phyloP scores from a whole-genome alignment of 2,113 vertebrate species.

The Notiomystis cincta region DNA sequence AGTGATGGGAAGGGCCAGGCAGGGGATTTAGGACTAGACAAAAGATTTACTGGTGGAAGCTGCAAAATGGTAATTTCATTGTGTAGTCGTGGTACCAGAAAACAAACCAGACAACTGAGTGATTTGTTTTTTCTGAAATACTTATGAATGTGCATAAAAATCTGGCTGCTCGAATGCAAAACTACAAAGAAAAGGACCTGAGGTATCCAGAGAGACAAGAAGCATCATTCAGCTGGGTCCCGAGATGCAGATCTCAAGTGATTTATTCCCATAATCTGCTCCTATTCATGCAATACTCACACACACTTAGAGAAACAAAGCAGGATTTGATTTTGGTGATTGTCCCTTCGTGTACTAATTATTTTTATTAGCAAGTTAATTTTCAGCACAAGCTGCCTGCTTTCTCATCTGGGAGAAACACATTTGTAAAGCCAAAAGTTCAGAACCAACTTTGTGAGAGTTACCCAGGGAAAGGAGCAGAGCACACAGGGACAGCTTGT shows the following conservation, averaged over 20 bases:
- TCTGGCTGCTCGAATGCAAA: background rate
- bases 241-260: background rate
- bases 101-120: background rate
- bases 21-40: background rate
- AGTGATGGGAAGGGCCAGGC: background rate
- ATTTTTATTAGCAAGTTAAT: slow-evolving; percentile 15
- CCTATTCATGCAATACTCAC: background rate
- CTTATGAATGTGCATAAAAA: background rate
- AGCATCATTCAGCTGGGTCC: background rate
- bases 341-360: background rate
- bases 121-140: background rate
- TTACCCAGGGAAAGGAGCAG: background rate
- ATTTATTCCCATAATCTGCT: background rate
- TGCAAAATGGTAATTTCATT: background rate
- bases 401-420: background rate
- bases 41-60: background rate
- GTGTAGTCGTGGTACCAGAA: background rate
- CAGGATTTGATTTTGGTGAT: background rate
- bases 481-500: too few species aligned
- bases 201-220: background rate
- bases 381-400: slow-evolving; percentile 1
- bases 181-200: background rate
- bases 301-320: background rate
- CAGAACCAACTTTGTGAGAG: background rate
- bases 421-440: background rate